These are phyloP conservation scores for Lethocerus indicus DNA, from an alignment of 1,140 invertebrate genomes.

Conservation along the genomic window DNA sequence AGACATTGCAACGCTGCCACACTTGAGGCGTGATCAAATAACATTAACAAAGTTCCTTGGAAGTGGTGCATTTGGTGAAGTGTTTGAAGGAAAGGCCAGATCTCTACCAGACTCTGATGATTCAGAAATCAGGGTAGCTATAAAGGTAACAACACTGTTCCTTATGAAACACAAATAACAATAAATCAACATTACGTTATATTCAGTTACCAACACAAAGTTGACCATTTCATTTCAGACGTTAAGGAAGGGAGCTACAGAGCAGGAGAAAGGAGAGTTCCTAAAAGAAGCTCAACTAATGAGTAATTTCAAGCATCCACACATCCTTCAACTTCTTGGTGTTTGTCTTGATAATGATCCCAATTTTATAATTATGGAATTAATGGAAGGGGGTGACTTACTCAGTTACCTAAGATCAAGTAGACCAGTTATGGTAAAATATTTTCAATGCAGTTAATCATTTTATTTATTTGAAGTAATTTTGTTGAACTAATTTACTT, in stretches of 20 bases:
- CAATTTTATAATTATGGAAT: conserved; percentile 84
- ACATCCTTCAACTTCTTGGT: conserved; percentile 81
- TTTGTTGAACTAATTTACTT: too few species aligned
- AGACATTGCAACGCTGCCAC: conserved; percentile 37
- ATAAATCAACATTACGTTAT: neutral
- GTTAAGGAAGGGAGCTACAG: conserved; percentile 77
- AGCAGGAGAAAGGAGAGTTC: conserved; percentile 83
- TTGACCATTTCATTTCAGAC: conserved; percentile 36
- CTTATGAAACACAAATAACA: neutral
- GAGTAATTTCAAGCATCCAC: conserved; percentile 93
- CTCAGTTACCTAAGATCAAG: conserved; percentile 71
- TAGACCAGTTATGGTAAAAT: conserved; percentile 42
- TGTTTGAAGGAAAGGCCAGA: conserved; percentile 73
- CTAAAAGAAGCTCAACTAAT: conserved; percentile 92
- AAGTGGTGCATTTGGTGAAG: conserved; percentile 93
- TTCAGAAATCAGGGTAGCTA: conserved; percentile 53
- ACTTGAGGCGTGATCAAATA: conserved; percentile 56
- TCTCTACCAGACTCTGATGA: conserved; percentile 36
- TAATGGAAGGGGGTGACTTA: conserved; percentile 94
- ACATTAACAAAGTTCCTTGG: conserved; percentile 76
- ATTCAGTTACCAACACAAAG: neutral
- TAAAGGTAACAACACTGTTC: conserved; percentile 43
- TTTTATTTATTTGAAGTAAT: neutral
- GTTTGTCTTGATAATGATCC: conserved; percentile 88
- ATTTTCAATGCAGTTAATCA: neutral